phyloP scores from a whole-genome alignment of 2,888 invertebrate species.

The Chelonus formosanus region DNA sequence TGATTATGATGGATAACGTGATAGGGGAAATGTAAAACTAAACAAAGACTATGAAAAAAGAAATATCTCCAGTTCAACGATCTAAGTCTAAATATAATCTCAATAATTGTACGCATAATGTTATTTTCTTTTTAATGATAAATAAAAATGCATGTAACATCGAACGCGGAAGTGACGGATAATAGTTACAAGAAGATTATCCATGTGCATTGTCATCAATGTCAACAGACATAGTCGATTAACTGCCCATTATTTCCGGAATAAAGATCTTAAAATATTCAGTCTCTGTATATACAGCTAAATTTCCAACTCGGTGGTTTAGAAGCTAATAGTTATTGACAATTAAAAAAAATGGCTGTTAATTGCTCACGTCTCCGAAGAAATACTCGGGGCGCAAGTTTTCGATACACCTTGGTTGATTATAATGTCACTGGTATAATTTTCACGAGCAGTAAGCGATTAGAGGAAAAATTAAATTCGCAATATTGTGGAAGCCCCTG shows the following conservation, averaged over 20 bases:
- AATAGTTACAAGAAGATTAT: conserved; percentile 13
- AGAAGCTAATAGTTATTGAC: conserved; percentile 22
- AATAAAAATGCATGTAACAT: conserved; percentile 17
- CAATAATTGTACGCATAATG: conserved; percentile 10
- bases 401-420: not conserved
- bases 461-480: conserved; percentile 17
- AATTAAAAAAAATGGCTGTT: conserved; percentile 22
- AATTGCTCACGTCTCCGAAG: conserved; percentile 24
- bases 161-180: conserved; percentile 21
- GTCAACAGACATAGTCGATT: conserved; percentile 23
- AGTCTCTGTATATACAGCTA: not conserved
- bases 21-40: no score
- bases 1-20: no score
- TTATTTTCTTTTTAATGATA: conserved; percentile 11
- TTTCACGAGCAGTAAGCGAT: conserved; percentile 6
- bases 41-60: no score
- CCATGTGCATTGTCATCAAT: conserved; percentile 22
- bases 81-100: not conserved
- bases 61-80: conserved; percentile 11
- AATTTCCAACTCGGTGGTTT: conserved; percentile 28
- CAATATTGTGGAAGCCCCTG: conserved; percentile 13
- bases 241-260: conserved; percentile 31
- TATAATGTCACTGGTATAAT: conserved; percentile 12
- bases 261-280: conserved; percentile 27
- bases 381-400: not conserved